These are phyloP conservation scores for Monochamus alternatus DNA, from an alignment of 2,888 invertebrate genomes.

Conservation along the genomic window DNA sequence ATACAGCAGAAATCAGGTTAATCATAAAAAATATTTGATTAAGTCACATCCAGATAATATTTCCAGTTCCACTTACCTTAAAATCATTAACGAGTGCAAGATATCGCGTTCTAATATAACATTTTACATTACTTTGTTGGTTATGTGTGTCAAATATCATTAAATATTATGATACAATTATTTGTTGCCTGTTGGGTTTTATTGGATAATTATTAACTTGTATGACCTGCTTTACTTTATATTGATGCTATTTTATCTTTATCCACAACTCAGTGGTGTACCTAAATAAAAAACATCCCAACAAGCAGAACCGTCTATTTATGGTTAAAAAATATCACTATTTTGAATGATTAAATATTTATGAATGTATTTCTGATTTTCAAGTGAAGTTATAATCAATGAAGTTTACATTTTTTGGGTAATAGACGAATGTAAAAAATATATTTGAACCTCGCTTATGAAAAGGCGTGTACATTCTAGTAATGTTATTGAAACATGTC, in stretches of 20 bases:
- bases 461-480: too few species aligned
- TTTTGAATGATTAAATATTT: too few species aligned
- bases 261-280: background rate
- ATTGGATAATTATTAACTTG: slow-evolving; percentile 15
- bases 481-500: slow-evolving; percentile 1
- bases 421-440: background rate
- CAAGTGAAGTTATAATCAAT: background rate
- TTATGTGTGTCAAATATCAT: slow-evolving; percentile 19
- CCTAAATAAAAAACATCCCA: too few species aligned
- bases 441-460: too few species aligned
- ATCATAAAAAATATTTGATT: too few species aligned
- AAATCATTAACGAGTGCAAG: background rate
- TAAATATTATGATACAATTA: slow-evolving; percentile 5
- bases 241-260: slow-evolving; percentile 6
- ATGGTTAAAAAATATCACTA: background rate
- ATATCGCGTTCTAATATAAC: slow-evolving; percentile 15
- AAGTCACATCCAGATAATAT: too few species aligned
- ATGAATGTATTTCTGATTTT: too few species aligned
- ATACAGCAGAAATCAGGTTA: too few species aligned
- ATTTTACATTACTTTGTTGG: background rate
- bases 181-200: slow-evolving; percentile 13
- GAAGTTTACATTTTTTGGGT: background rate
- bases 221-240: slow-evolving; percentile 11
- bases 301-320: too few species aligned
- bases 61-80: background rate